Conservation (phyloP, 2,113 vertebrate species). For the Sphyrna mokarran region DNA sequence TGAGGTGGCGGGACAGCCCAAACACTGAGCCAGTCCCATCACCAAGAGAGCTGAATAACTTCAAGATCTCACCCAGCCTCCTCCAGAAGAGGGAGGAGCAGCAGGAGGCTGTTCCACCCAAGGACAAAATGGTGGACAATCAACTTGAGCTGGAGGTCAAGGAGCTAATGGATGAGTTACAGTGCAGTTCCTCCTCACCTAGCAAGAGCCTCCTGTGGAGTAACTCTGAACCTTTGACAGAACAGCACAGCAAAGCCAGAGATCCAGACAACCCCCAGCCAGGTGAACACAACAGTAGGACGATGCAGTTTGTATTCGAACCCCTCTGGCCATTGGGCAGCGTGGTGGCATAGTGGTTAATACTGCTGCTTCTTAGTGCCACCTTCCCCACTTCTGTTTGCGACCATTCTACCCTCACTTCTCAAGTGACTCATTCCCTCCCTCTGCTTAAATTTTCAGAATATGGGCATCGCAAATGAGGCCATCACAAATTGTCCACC, state of each 20-base stretch:
- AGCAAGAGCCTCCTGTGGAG: neutral
- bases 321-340: no score
- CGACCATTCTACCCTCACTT: neutral
- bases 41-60: neutral
- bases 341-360: no score
- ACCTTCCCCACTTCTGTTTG: neutral
- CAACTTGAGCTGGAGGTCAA: neutral
- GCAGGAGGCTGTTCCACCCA: neutral
- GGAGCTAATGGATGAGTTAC: accelerated
- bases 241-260: no score
- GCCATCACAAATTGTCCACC: neutral
- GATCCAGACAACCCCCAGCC: neutral
- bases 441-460: neutral
- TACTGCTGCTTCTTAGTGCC: no score
- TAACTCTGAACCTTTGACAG: neutral
- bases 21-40: no score
- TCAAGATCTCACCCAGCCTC: neutral
- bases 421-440: neutral
- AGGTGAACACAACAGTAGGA: neutral
- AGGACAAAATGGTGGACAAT: neutral
- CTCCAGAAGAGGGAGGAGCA: neutral
- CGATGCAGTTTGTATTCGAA: neutral
- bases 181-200: neutral
- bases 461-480: neutral
- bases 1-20: accelerated